A percentile compares a stretch with the other conserved stretches of the same genome.
phyloP scores from a whole-genome alignment of 2,113 vertebrate species.

The Epinephelus moara region DNA sequence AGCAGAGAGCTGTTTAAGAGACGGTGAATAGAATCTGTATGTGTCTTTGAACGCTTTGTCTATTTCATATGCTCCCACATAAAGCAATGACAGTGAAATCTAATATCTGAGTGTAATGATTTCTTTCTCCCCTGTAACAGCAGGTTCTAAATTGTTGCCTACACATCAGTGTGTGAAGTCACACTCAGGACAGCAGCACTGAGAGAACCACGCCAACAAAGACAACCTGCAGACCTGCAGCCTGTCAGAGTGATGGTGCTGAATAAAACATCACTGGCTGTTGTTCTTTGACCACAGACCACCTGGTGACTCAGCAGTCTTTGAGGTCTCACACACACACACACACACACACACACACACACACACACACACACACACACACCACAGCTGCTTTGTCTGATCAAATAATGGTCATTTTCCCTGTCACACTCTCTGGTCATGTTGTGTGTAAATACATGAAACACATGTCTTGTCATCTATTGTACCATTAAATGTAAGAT shows the following conservation, averaged over 20 bases:
- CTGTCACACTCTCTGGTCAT: too few relatives aligned
- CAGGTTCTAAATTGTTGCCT: not conserved
- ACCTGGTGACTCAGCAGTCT: conserved; percentile 26
- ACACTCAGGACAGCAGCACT: not conserved
- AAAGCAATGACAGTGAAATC: not conserved
- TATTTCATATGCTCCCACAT: not conserved
- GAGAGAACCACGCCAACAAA: not conserved
- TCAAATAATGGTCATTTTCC: too few relatives aligned
- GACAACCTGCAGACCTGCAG: conserved; percentile 10
- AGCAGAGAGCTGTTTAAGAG: not conserved
- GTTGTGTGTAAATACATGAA: too few relatives aligned
- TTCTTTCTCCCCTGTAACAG: not conserved
- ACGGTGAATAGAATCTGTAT: not conserved
- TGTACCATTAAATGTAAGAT: too few relatives aligned
- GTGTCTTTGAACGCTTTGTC: not conserved
- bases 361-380: conserved; percentile 12
- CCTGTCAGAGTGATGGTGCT: conserved; percentile 24
- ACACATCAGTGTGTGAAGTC: not conserved
- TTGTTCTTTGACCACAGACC: conserved; percentile 40
- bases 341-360: conserved; percentile 19
- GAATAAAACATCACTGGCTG: conserved; percentile 62
- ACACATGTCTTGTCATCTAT: too few relatives aligned
- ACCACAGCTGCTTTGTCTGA: too few relatives aligned
- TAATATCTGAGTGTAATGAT: not conserved
- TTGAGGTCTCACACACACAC: conserved; percentile 34